Conservation (phyloP, 2,113 vertebrate species). For the Carollia perspicillata region DNA sequence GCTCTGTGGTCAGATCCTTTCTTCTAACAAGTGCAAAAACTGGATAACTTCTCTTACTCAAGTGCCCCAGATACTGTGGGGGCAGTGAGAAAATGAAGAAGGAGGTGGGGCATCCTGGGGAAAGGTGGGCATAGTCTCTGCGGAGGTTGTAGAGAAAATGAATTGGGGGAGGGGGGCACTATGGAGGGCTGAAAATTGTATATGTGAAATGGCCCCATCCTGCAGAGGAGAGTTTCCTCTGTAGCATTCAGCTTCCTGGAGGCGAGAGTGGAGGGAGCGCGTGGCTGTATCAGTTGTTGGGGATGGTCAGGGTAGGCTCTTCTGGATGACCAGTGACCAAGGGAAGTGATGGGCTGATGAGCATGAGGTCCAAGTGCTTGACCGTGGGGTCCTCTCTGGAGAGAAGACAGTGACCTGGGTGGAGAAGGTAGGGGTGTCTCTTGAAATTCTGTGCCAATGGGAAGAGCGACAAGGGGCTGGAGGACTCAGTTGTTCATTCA, state of each 20-base stretch:
- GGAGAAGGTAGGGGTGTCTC: not conserved
- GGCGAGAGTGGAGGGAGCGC: not conserved
- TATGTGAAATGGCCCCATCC: not conserved
- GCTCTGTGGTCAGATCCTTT: not conserved
- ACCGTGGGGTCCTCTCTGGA: not conserved
- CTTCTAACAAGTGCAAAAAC: not conserved
- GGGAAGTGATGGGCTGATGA: not conserved
- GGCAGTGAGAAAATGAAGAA: not conserved
- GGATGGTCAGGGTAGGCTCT: not conserved
- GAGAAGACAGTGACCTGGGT: not conserved
- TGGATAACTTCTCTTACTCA: not conserved
- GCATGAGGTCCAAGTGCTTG: not conserved
- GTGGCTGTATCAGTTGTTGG: not conserved
- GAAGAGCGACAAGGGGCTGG: not conserved
- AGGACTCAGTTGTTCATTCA: not conserved
- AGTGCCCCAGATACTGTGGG: not conserved
- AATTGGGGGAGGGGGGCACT: not conserved
- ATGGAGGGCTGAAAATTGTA: not conserved
- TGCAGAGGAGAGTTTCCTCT: not conserved
- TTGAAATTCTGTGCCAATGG: fast-evolving
- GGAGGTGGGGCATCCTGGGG: not conserved
- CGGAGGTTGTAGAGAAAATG: not conserved
- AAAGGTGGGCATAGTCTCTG: not conserved
- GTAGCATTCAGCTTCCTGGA: not conserved
- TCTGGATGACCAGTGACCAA: not conserved